phyloP scores from a whole-genome alignment of 2,888 invertebrate genomes.

The Pyrrhosoma nymphula region DNA sequence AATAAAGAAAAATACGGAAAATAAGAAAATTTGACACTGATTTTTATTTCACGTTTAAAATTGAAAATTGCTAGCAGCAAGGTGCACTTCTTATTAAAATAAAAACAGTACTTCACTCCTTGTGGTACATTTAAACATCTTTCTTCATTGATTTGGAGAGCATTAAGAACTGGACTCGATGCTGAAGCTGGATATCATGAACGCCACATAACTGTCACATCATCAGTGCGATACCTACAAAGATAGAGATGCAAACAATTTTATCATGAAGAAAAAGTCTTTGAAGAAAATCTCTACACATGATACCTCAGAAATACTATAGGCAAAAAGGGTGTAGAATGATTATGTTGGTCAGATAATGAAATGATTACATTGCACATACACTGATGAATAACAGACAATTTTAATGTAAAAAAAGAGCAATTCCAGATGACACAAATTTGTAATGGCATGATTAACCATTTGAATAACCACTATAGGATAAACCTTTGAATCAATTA shows the following conservation, averaged over 20 bases:
- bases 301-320: not conserved
- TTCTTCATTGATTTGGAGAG: not conserved
- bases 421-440: no score
- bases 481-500: no score
- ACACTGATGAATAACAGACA: no score
- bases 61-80: no score
- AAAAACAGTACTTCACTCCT: not conserved
- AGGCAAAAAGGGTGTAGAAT: not conserved
- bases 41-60: no score
- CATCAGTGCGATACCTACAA: conserved; percentile 47
- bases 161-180: not conserved
- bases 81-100: no score
- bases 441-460: no score
- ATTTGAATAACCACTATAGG: no score
- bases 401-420: no score
- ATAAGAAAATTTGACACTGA: no score
- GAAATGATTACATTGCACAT: not conserved
- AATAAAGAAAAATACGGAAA: no score
- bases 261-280: not conserved
- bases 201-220: conserved; percentile 34
- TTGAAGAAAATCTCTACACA: not conserved
- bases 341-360: not conserved
- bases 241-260: not conserved
- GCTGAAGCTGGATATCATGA: not conserved
- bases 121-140: not conserved